These are phyloP conservation scores for Lepus timidus DNA, from an alignment of 2,113 vertebrate genomes.

Conservation along the genomic window DNA sequence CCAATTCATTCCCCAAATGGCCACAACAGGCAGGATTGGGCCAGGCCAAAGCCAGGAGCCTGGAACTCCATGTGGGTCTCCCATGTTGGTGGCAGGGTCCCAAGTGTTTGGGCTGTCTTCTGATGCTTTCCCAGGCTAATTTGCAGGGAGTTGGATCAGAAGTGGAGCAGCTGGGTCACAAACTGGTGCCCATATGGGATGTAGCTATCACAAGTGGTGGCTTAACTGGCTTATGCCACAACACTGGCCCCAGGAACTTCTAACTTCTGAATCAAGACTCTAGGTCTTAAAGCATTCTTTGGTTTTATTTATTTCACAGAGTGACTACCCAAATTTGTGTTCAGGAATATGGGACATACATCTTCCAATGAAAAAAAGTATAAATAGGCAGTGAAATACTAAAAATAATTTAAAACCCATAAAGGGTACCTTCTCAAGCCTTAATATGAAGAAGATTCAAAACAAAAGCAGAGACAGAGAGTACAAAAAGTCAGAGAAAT, in stretches of 20 bases:
- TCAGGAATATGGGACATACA: neutral
- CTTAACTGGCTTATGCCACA: no score
- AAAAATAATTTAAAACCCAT: neutral
- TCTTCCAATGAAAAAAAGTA: conserved; percentile 11
- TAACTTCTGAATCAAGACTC: conserved; percentile 34
- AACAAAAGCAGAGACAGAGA: conserved; percentile 6
- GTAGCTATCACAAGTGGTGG: no score
- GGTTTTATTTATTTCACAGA: neutral
- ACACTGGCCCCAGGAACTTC: neutral
- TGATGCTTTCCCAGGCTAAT: no score
- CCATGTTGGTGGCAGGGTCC: no score
- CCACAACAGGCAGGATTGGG: no score
- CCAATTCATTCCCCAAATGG: no score
- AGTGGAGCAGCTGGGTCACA: no score
- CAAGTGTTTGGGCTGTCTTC: no score
- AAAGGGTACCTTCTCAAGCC: neutral
- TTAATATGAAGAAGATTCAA: neutral
- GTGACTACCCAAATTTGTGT: neutral
- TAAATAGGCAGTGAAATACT: neutral
- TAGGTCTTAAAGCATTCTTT: neutral
- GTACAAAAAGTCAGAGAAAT: neutral
- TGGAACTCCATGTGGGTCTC: no score
- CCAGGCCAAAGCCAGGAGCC: no score
- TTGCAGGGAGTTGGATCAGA: no score
- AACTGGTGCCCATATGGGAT: no score